Evolutionary conservation across 92 coral and sea anemone genomes (phyloP), one percentile per base, ranked within the genome.

Genomic region (Galaxea fascicularis): DNA sequence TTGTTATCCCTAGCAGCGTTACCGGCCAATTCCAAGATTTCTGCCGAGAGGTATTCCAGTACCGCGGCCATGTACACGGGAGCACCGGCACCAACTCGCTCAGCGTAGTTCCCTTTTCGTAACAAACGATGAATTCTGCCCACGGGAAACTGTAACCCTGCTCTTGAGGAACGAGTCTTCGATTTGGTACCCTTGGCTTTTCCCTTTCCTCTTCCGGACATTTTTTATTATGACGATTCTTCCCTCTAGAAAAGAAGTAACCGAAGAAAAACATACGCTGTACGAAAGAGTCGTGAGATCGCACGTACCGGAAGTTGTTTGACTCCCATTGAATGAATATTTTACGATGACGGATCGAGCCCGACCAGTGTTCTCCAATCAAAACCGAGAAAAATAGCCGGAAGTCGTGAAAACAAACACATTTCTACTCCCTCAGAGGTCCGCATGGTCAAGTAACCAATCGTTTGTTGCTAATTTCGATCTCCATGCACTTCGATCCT

Each of bases 121-220:
- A 82, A 12, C 77, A 82, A 60, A 71, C 86, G 86, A 57, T 82
- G 86, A 72, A 82, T 82, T 70, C 86, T 49, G 17, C 86, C 86
- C 10, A 82, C 86, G 10, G 86, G 86, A 45, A 82, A 82, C 58
- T 82, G 86, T 17, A 82, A 41, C 17, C 86, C 86, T 6, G 86
- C 86, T 71, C 86, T 54, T 3, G 86, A 82, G 18, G 86, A 82
- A 60, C 86, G 86, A 20, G 86, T 18, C 59, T 82, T 82, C 58
- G 86, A 82, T 46, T 82, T 82, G 45, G 71, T 71, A n/a, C 86
- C 86, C 59, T 82, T 82, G 8, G 79, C 86, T 68, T 82, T 82
- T 30, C 86, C 86, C 41, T 82, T 82, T 4, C 86, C 86, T 29
- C 86, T 78, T 69, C 86, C 86, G 71, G 86, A 82, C 86, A 82